Base-by-base conservation (phyloP, 1,140 invertebrate species). In the Bilobella aurantiaca region DNA sequence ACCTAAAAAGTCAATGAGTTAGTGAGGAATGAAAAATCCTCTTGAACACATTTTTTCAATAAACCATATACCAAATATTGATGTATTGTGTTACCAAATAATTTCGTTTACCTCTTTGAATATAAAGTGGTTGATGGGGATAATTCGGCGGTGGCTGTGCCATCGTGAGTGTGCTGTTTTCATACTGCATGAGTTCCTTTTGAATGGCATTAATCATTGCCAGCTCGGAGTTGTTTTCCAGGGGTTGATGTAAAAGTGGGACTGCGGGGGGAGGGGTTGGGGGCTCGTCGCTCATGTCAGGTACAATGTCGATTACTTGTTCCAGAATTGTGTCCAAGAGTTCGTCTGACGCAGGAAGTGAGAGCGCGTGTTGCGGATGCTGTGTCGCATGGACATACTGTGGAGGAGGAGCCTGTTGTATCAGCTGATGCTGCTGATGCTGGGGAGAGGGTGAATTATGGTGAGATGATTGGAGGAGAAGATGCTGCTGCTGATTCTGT, bases 121-220 rank as follows among this genome's bases (percentile, higher is more conserved):
- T 32, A 34, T 5, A 8, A 29, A 60, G 28, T 65, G 57, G 27
- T 31, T 46, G 53, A 27, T 63, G 61, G 34, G 62, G 47, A 62
- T 42, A 62, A 28, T 31, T 46, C 29, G 61, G 37, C 31, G 28
- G 31, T 30, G 61, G 56, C 37, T 66, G 65, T 42, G 49, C 8
- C 56, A 29, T 53, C 27, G 8, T 18, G 8, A 34, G 14, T 27
- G 62, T 53, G 16, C 14, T 63, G 12, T 85, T 87, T 76, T 85
- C 85, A 72, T 82, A 86, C 72, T 87, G 87, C 91, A 95, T 95
- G 64, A 96, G 79, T 74, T 89, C 89, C 76, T 90, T 86, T 74
- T 92, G 89, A 74, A 96, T 96, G 12, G 85, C 89, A 74, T 87
- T 89, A 61, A 96, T 95, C 58, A 59, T 70, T 21, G 89, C 91